Evolutionary conservation across 2,797 vertebrate species (phyloP), one percentile per base, ranked within the genome.

Genomic region (Coluber constrictor): DNA sequence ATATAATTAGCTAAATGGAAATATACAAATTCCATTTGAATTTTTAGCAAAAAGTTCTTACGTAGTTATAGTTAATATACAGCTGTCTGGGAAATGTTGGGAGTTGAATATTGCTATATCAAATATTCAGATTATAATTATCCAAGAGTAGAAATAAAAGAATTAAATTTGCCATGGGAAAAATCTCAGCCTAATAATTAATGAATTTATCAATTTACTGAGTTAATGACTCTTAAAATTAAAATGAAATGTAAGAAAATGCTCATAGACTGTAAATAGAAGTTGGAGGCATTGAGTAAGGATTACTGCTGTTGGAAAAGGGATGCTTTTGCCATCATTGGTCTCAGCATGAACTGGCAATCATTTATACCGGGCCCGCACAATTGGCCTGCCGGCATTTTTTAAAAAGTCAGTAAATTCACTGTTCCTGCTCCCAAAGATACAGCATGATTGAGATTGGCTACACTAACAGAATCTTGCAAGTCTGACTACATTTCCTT

Each of bases 1-100:
- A 99, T 99, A 97, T 99, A 99, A 97, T 99, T 99, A 63, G 99
- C 99, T 99, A 97, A 29, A n/a, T 23, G n/a, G 55, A 90, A 83
- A 87, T 15, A 91, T 88, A 57, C 32, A 94, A 93, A 32, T n/a
- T 55, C 66, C 90, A 57, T 56, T 83, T 63, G 4, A 63, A 66
- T 94, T 60, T 86, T 90, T 60, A 27, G 29, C 29, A 12, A 11
- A 43, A 86, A 16, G 5, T 29, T 51, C 15, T 70, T 79, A 32
- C 16, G 11, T 61, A 57, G 12, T 29, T 54, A 55, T 12, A 88
- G 9, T 83, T 55, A 89, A 83, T 32, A 74, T 74, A 74, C 66
- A 74, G 66, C 15, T 74, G n/a, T 37, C 66, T 18, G 66, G 15
- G n/a, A 74, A 37, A 74, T 74, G n/a, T 37, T 70, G 66, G 66